These are phyloP conservation scores for Anthopleura xanthogrammica DNA, from an alignment of 92 coral and sea anemone species.

Conservation along the genomic window DNA sequence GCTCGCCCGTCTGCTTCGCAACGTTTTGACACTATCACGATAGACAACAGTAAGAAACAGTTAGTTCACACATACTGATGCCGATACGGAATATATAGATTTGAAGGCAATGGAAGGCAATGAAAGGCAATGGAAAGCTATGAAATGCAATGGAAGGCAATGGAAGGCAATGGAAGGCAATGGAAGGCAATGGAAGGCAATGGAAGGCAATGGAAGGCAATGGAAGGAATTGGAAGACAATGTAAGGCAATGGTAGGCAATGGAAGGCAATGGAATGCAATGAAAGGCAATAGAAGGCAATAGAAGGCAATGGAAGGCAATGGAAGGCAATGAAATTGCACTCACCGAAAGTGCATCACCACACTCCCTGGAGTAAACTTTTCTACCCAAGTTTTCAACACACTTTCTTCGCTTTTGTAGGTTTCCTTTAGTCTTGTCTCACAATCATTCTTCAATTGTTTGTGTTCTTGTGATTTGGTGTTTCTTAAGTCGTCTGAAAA, in stretches of 20 bases:
- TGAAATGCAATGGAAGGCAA: too few relatives aligned
- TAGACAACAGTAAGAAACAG: not conserved
- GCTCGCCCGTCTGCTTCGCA: not conserved
- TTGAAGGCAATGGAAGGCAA: too few relatives aligned
- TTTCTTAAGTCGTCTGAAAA: not conserved
- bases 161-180: not conserved
- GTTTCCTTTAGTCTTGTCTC: not conserved
- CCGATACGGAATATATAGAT: too few relatives aligned
- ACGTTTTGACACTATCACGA: not conserved
- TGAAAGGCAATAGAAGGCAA: not conserved
- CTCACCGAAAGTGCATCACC: constrained; percentile 2
- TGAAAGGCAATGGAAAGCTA: too few relatives aligned
- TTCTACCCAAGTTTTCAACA: not conserved
- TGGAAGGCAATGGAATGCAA: not conserved
- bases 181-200: not conserved
- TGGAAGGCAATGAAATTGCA: not conserved
- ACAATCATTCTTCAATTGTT: not conserved
- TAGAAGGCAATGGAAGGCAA: not conserved
- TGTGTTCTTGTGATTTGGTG: not conserved
- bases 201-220: too few relatives aligned
- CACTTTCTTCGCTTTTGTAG: not conserved
- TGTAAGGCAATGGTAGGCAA: not conserved
- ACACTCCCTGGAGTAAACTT: not conserved
- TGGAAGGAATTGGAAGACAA: too few relatives aligned
- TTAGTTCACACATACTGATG: too few relatives aligned